These are phyloP conservation scores for Corythornis vintsioides DNA, from an alignment of 2,113 vertebrate species.

Conservation along the genomic window DNA sequence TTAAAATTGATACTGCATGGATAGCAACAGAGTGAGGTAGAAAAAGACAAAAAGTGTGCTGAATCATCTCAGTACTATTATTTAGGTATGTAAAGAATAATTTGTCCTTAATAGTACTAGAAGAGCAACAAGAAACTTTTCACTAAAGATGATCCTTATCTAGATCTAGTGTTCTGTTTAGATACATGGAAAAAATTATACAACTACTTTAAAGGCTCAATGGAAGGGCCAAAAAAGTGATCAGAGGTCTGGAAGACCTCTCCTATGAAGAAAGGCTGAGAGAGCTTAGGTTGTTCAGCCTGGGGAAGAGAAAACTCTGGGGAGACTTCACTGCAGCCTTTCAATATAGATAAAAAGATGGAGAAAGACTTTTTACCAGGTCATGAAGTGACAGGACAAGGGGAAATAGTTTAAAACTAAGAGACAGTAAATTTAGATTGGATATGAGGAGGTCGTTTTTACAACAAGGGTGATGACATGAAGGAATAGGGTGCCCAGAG, in stretches of 20 bases:
- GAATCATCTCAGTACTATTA: background rate
- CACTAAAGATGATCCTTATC: background rate
- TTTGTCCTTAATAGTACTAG: background rate
- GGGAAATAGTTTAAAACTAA: background rate
- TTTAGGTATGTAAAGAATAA: background rate
- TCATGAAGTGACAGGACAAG: background rate
- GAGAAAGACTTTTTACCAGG: background rate
- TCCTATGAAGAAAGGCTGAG: background rate
- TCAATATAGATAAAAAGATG: background rate
- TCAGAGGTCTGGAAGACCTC: background rate
- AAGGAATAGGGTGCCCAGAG: background rate
- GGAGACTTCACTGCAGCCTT: background rate
- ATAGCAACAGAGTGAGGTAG: background rate
- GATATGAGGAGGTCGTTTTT: background rate
- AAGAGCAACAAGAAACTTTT: background rate
- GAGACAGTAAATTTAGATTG: background rate
- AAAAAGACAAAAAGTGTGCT: background rate
- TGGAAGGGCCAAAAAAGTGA: rapidly evolving
- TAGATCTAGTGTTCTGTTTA: background rate
- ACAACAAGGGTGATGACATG: rapidly evolving
- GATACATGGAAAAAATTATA: background rate
- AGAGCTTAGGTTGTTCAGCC: background rate
- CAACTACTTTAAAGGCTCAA: background rate
- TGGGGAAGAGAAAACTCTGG: rapidly evolving
- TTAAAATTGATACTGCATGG: background rate